Conservation (phyloP, 2,888 invertebrate genomes). For the Eupithecia tripunctaria region DNA sequence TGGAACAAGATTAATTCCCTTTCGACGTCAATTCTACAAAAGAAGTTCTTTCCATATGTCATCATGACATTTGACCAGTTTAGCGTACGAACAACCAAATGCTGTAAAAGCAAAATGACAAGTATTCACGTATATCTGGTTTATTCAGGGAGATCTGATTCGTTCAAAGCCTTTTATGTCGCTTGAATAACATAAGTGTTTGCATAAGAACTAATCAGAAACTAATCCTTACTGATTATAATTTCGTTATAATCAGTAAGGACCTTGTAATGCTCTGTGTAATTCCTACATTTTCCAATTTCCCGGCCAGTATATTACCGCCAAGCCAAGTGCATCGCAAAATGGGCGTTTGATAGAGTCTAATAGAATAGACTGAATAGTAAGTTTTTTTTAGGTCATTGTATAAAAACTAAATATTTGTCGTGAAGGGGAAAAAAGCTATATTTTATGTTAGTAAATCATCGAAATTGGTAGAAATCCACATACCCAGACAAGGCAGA, state of each 20-base stretch:
- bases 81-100: not conserved
- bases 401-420: not conserved
- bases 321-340: too few relatives aligned
- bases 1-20: too few relatives aligned
- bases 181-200: too few relatives aligned
- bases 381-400: not conserved
- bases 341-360: not conserved
- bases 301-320: too few relatives aligned
- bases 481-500: conserved; percentile 74
- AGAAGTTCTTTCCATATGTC: not conserved
- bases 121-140: not conserved
- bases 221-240: too few relatives aligned
- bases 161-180: too few relatives aligned
- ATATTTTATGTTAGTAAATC: not conserved
- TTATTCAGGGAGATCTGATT: too few relatives aligned
- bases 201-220: too few relatives aligned
- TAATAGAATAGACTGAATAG: not conserved
- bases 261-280: too few relatives aligned
- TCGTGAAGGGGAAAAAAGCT: not conserved
- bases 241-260: too few relatives aligned
- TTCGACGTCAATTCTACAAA: not conserved
- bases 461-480: not conserved
- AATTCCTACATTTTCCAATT: too few relatives aligned
- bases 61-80: not conserved
- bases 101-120: not conserved